Evolutionary conservation across 2,113 vertebrate species (phyloP), one percentile per base, ranked within the genome.

Genomic region (Oriolus oriolus): DNA sequence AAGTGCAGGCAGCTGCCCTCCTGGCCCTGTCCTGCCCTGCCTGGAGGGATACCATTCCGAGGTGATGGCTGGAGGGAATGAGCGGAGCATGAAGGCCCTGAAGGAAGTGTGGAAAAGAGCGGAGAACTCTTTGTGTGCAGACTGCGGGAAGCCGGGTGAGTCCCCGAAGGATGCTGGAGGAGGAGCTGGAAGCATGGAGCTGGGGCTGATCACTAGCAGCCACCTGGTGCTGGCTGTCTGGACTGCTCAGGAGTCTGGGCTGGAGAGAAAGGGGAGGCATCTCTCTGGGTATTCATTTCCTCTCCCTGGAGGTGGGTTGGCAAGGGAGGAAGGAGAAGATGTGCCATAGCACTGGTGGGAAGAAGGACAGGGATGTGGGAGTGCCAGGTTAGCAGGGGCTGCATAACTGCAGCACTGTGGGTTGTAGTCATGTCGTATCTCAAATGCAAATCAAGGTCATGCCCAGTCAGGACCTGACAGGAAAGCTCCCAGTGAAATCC

Each of bases 51-150:
- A 85, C 23, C 57, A 10, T 59, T 87, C 5, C 2, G 7, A 61
- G 11, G 1, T 22, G 37, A 97, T 97, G 97, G 80, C 97, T 13
- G 92, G 80, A 89, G 84, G 90, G 22, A 78, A 75, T 0, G 92
- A 97, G 16, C 45, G 45, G 49, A 96, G 41, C 49, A 10, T 33
- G 75, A 95, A 94, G 57, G 63, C 79, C 42, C 87, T 98, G 77
- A 96, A 89, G 70, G 96, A 98, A 42, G 96, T 97, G 54, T 95
- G 96, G 95, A 93, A 85, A 65, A 97, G 90, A 93, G 57, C 90
- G 0, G 97, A 97, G 63, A 98, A 98, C 31, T 91, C 93, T 33
- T 44, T 87, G 14, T 98, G 97, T 0, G 97, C 96, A 5, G 96
- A 96, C 71, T 94, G 96, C 0, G 86, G 94, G 54, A 95, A 90